phyloP scores from a whole-genome alignment of 1,140 invertebrate species.

The Streblospio benedicti region DNA sequence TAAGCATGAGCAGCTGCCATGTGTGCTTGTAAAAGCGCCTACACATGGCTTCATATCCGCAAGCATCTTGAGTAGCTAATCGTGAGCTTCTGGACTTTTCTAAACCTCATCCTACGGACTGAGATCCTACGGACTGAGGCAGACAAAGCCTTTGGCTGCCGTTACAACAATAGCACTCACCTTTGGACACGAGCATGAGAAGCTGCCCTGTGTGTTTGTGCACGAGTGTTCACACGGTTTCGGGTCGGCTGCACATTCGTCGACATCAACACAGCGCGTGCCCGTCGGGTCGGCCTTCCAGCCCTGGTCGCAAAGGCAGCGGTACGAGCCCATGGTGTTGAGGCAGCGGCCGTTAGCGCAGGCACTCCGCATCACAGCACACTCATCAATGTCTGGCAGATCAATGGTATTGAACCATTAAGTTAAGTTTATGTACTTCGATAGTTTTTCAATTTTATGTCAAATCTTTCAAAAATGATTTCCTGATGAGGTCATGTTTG shows the following conservation, averaged over 20 bases:
- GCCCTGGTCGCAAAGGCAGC: conserved; percentile 48
- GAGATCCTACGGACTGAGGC: too few relatives aligned
- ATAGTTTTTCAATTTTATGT: too few relatives aligned
- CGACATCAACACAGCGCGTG: conserved; percentile 52
- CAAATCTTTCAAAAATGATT: too few relatives aligned
- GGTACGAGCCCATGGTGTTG: conserved; percentile 43
- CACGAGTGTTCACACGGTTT: conserved; percentile 67
- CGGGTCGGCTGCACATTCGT: conserved; percentile 29
- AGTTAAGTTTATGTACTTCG: too few relatives aligned
- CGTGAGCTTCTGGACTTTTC: too few relatives aligned
- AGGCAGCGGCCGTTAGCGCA: conserved; percentile 45
- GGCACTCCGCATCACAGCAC: conserved; percentile 42
- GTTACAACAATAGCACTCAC: conserved; percentile 25
- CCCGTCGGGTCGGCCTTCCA: conserved; percentile 37
- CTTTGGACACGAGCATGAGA: conserved; percentile 44
- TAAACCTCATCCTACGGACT: too few relatives aligned
- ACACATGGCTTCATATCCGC: too few relatives aligned
- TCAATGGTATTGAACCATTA: background rate
- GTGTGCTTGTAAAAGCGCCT: too few relatives aligned
- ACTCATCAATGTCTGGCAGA: conserved; percentile 52
- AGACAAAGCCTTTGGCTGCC: too few relatives aligned
- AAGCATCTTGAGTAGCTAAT: too few relatives aligned
- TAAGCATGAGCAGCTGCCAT: too few relatives aligned
- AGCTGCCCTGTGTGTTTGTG: conserved; percentile 44
- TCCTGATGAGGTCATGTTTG: too few relatives aligned